Base-by-base conservation (phyloP, 2,888 invertebrate species). In the Sipha maydis region DNA sequence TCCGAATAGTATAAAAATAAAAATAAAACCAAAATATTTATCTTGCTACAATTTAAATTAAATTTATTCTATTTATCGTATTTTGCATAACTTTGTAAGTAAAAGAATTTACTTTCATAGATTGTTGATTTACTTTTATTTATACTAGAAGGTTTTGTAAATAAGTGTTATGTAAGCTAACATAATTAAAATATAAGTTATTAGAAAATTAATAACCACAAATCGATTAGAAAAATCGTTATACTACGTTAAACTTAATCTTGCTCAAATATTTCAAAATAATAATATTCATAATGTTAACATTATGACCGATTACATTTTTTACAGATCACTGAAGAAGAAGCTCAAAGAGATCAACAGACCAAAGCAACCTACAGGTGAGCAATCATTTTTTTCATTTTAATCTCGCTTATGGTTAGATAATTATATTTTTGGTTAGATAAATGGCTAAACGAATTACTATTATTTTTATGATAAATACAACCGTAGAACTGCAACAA, bases 301-400 rank as follows among this genome's bases (percentile, higher is more conserved):
- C 21, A 77, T 85, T 67, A 67, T 67, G 67, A 77, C 9, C 14
- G 67, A 85, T 77, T 85, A 31, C 48, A 85, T 41, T 19, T 41
- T 88, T 88, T 82, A 88, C 88, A 88, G 88, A 75, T 88, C 88
- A 88, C 88, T 80, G 88, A 88, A 80, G 88, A 88, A 88, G 88
- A 88, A 88, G 79, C 88, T 80, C 88, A 88, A 48, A 61, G 88
- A 31, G 88, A 88, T 61, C 88, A 88, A 82, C 88, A 88, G 88
- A 88, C 88, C 88, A 88, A 88, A 88, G 88, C 88, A 61, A 88
- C 88, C 80, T 88, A 88, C 75, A 88, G 88, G 88, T 88, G n/a
- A 88, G 80, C 38, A 41, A 88, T 75, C 5, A 41, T 78, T 86
- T 80, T 88, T 71, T n/a, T 84, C 14, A 48, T 69, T 77, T 82